Conservation (phyloP, 2,888 invertebrate genomes). For the Acleris holmiana region DNA sequence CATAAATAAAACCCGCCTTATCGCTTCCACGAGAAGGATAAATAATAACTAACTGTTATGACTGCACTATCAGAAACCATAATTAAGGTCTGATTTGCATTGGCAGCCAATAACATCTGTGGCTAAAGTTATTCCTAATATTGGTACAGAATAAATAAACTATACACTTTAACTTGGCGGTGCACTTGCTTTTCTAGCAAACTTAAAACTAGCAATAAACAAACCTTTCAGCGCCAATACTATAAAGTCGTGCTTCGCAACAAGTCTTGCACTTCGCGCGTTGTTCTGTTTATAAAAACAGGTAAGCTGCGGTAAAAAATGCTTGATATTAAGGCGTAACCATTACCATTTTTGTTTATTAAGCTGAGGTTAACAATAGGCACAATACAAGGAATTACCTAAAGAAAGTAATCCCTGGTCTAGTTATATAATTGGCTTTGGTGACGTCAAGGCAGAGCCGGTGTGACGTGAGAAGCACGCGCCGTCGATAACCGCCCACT, state of each 20-base stretch:
- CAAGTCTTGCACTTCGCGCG: constrained; percentile 26
- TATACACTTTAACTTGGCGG: neutral
- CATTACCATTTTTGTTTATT: neutral
- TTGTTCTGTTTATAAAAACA: constrained; percentile 8
- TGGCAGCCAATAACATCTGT: constrained; percentile 13
- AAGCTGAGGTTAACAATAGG: neutral
- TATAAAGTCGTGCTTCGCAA: too few species aligned
- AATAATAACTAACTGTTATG: constrained; percentile 6
- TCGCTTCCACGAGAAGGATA: constrained; percentile 16
- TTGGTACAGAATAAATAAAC: constrained; percentile 24
- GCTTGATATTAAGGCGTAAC: constrained; percentile 1
- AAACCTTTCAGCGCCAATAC: neutral
- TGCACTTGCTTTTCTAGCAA: constrained; percentile 20
- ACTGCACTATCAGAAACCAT: constrained; percentile 15
- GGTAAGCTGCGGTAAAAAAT: constrained; percentile 14
- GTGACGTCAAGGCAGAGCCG: constrained; percentile 50
- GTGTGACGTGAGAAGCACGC: constrained; percentile 59
- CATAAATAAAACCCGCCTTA: constrained; percentile 11
- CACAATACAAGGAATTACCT: constrained; percentile 40
- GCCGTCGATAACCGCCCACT: constrained; percentile 66
- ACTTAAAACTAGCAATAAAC: constrained; percentile 23
- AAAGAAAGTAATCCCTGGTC: constrained; percentile 36
- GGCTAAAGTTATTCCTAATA: constrained; percentile 23
- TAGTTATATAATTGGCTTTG: constrained; percentile 49
- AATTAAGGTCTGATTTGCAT: constrained; percentile 18